phyloP scores from a whole-genome alignment of 2,113 vertebrate species.

The Nansenia antarctica region DNA sequence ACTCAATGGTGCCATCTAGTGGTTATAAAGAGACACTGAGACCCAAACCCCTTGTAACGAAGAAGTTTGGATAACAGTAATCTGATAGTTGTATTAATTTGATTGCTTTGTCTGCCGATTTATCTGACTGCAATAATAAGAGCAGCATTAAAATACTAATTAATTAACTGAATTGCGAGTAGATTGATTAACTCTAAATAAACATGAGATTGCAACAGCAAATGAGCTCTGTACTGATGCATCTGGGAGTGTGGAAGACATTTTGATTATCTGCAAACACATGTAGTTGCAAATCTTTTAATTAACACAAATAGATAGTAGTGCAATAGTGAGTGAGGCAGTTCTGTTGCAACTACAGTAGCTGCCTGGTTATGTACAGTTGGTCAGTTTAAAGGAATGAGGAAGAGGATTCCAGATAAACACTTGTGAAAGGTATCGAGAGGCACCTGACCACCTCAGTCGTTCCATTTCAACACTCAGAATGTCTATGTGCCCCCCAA shows the following conservation, averaged over 20 bases:
- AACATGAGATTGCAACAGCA: slow-evolving; percentile 75
- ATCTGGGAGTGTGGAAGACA: slow-evolving; percentile 72
- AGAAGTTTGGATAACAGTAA: slow-evolving; percentile 77
- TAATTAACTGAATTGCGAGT: slow-evolving; percentile 75
- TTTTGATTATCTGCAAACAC: slow-evolving; percentile 77
- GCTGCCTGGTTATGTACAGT: slow-evolving; percentile 63
- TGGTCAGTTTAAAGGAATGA: slow-evolving; percentile 56
- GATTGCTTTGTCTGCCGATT: slow-evolving; percentile 77
- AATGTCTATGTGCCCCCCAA: slow-evolving; percentile 19
- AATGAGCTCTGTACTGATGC: slow-evolving; percentile 77
- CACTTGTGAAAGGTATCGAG: slow-evolving; percentile 35
- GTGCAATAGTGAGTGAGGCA: no score
- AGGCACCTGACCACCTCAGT: slow-evolving; percentile 35
- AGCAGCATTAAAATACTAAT: slow-evolving; percentile 80
- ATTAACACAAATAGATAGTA: slow-evolving; percentile 73
- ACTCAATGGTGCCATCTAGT: slow-evolving; percentile 79
- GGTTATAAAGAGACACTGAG: slow-evolving; percentile 5
- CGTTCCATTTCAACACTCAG: slow-evolving; percentile 25
- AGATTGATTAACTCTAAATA: slow-evolving; percentile 77
- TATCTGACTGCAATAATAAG: slow-evolving; percentile 79
- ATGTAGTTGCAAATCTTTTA: slow-evolving; percentile 81
- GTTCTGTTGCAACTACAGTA: slow-evolving; percentile 40
- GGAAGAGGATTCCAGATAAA: slow-evolving; percentile 26
- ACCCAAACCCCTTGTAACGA: slow-evolving; percentile 40
- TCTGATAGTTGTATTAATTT: slow-evolving; percentile 76